Evolutionary conservation across 2,888 invertebrate species (phyloP).

Genomic region (Hermaeophaga mercurialis): DNA sequence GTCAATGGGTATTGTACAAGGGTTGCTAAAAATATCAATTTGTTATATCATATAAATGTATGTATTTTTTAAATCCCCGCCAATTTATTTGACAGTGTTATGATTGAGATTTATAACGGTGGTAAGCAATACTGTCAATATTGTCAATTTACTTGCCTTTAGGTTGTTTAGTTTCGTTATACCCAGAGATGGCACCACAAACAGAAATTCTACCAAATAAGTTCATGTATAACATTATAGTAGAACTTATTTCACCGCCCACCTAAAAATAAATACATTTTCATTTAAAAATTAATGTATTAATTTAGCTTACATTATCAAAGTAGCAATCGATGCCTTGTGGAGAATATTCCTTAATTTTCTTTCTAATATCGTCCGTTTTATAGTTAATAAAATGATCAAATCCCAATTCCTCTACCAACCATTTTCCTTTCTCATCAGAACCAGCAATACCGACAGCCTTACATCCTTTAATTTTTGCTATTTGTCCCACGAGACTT

Average conservation of each 20-base stretch:
- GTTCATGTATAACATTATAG: slow-evolving; percentile 70
- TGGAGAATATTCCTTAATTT: slow-evolving; percentile 67
- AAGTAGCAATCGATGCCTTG: slow-evolving; percentile 78
- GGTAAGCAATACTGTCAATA: too few relatives aligned
- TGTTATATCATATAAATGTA: not conserved
- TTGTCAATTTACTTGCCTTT: slow-evolving; percentile 40
- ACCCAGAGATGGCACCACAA: slow-evolving; percentile 73
- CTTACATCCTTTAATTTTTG: slow-evolving; percentile 70
- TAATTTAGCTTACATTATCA: slow-evolving; percentile 68
- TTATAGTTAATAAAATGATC: slow-evolving; percentile 77
- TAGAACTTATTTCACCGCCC: slow-evolving; percentile 68
- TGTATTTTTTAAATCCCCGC: too few relatives aligned
- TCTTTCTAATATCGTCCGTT: slow-evolving; percentile 60
- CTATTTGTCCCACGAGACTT: slow-evolving; percentile 78
- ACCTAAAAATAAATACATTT: not conserved
- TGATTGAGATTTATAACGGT: too few relatives aligned
- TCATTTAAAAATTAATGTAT: not conserved
- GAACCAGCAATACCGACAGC: slow-evolving; percentile 76
- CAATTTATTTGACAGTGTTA: too few relatives aligned
- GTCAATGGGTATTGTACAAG: slow-evolving; percentile 38
- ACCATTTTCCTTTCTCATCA: slow-evolving; percentile 72
- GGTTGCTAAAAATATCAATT: slow-evolving; percentile 36
- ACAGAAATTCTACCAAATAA: slow-evolving; percentile 68
- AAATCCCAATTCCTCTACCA: slow-evolving; percentile 67
- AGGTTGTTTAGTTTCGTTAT: slow-evolving; percentile 59